Percentiles rank a stretch among this genome's conserved stretches.
phyloP scores from a whole-genome alignment of 2,113 vertebrate genomes.

The Taxidea taxus region DNA sequence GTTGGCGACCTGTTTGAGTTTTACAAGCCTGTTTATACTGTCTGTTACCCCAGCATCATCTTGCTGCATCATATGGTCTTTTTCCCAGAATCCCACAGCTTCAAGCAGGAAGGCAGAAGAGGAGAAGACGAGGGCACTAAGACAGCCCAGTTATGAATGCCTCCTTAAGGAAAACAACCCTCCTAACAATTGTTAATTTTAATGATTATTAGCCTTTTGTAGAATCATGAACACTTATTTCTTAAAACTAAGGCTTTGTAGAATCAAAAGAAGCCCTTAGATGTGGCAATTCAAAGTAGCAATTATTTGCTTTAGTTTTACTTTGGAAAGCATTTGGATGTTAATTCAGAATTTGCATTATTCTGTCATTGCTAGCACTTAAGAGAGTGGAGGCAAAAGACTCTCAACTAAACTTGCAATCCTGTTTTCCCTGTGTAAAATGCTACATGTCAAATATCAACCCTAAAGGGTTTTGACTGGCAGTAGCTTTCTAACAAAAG shows the following conservation, averaged over 20 bases:
- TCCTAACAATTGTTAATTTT: constrained; percentile 17
- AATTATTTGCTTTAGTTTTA: constrained; percentile 12
- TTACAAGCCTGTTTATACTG: constrained; percentile 50
- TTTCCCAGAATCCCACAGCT: constrained; percentile 22
- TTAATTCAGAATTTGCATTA: constrained; percentile 2
- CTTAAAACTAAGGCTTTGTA: background rate
- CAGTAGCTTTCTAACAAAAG: constrained; percentile 43
- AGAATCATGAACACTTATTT: background rate
- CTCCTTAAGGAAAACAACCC: background rate
- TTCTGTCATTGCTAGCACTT: background rate
- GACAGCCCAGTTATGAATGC: background rate
- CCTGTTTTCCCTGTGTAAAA: background rate
- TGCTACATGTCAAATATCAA: background rate
- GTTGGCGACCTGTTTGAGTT: constrained; percentile 64
- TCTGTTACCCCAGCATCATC: constrained; percentile 46
- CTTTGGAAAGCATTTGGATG: constrained; percentile 1
- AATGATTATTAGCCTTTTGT: constrained; percentile 21
- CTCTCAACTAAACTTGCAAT: background rate
- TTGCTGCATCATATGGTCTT: constrained; percentile 54
- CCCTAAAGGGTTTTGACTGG: constrained; percentile 35
- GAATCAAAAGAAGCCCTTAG: background rate
- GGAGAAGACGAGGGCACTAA: background rate
- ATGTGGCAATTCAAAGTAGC: constrained; percentile 1
- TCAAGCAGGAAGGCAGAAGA: constrained; percentile 23
- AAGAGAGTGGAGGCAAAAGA: background rate